Percentiles rank a stretch among this genome's conserved stretches.
Evolutionary conservation across 2,888 invertebrate genomes (phyloP).

Genomic region (Caenorhabditis panamensis): DNA sequence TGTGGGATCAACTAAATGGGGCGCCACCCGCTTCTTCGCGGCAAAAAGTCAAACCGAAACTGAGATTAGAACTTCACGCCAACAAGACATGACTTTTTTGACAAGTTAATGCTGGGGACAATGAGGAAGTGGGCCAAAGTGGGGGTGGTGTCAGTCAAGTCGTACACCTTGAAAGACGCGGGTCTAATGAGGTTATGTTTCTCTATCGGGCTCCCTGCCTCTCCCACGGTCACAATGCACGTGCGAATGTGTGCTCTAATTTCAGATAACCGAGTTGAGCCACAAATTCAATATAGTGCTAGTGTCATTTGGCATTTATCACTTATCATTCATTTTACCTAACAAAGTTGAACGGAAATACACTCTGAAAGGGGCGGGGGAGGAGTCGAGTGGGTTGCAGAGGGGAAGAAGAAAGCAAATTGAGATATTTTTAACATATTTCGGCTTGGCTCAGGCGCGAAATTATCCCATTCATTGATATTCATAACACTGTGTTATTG

Average conservation of each 20-base stretch:
- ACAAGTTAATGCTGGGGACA: conserved; percentile 55
- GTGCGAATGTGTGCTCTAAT: conserved; percentile 44
- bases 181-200: conserved; percentile 1
- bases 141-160: conserved; percentile 47
- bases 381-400: neutral
- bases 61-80: conserved; percentile 57
- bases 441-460: conserved; percentile 1
- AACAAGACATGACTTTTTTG: conserved; percentile 57
- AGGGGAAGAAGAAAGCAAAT: neutral
- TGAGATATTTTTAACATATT: conserved; percentile 12
- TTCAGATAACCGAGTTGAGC: conserved; percentile 30
- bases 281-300: neutral
- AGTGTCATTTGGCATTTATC: neutral
- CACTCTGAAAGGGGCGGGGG: neutral
- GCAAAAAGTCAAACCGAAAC: conserved; percentile 49
- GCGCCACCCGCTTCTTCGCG: conserved; percentile 28
- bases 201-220: neutral
- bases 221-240: conserved; percentile 46
- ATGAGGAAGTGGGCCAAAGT: conserved; percentile 42
- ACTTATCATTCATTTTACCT: neutral
- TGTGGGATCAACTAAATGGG: conserved; percentile 54
- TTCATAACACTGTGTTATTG: conserved; percentile 42
- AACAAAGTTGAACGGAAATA: neutral
- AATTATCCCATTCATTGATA: conserved; percentile 41
- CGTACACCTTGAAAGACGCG: neutral